Conservation (phyloP, 2,113 vertebrate genomes). For the Pristiophorus japonicus region DNA sequence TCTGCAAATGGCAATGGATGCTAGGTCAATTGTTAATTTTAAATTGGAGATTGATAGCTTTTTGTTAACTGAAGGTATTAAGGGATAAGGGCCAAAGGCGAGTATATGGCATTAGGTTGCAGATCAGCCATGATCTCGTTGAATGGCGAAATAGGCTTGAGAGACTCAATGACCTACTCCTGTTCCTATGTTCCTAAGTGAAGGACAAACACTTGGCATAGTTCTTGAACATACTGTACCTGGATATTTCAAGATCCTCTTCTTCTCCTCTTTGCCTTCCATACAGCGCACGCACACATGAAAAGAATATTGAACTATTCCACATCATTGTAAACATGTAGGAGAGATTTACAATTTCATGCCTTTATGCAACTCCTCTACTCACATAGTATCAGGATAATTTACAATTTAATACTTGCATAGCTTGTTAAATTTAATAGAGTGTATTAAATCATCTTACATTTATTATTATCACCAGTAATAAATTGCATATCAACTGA, state of each 20-base stretch:
- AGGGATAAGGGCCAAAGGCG: too few relatives aligned
- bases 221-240: not conserved
- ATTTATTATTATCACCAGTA: not conserved
- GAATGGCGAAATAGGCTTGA: too few relatives aligned
- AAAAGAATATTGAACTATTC: not conserved
- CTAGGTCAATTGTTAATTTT: too few relatives aligned
- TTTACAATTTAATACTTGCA: not conserved
- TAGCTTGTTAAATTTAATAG: not conserved
- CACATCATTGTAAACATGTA: not conserved
- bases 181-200: not conserved
- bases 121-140: too few relatives aligned
- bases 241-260: not conserved
- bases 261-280: not conserved
- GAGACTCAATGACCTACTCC: too few relatives aligned
- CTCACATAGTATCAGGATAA: not conserved
- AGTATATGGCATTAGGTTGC: too few relatives aligned
- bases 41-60: too few relatives aligned
- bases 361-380: not conserved
- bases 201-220: not conserved
- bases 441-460: not conserved
- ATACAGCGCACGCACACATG: not conserved
- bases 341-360: not conserved
- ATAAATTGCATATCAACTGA: conserved; percentile 20
- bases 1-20: too few relatives aligned
- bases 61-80: too few relatives aligned